These are phyloP conservation scores for Drosophila seclusa DNA, from an alignment of 2,888 invertebrate species.

Conservation along the genomic window DNA sequence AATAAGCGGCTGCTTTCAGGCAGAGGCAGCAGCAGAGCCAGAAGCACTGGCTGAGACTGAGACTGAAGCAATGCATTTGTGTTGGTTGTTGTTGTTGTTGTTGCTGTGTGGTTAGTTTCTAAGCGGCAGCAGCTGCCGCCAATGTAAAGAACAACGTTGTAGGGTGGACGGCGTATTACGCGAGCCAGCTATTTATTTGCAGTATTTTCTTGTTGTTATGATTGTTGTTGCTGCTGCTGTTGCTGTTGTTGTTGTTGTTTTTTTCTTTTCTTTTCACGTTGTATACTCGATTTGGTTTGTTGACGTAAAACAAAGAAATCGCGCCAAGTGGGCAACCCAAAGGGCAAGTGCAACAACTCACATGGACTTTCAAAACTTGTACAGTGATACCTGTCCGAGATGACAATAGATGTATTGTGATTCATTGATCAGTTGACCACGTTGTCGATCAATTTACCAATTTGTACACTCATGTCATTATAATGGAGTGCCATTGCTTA, in stretches of 20 bases:
- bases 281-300: conserved; percentile 68
- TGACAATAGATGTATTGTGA: conserved; percentile 26
- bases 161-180: conserved; percentile 68
- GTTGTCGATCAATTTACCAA: conserved; percentile 24
- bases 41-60: conserved; percentile 32
- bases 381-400: conserved; percentile 36
- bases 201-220: conserved; percentile 8
- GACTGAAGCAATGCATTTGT: conserved; percentile 56
- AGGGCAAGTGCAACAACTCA: conserved; percentile 40
- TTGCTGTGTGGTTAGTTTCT: conserved; percentile 61
- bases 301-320: conserved; percentile 68
- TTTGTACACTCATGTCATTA: neutral
- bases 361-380: conserved; percentile 8
- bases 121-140: conserved; percentile 66
- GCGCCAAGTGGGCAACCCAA: conserved; percentile 29
- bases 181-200: conserved; percentile 46
- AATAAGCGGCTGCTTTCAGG: conserved; percentile 61
- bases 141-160: conserved; percentile 66
- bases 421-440: conserved; percentile 39
- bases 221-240: neutral
- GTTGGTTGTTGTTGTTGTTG: conserved; percentile 45
- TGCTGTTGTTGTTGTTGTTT: neutral
- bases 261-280: conserved; percentile 29
- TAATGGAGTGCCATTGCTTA: neutral
- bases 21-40: conserved; percentile 16